phyloP scores from a whole-genome alignment of 2,888 invertebrate genomes.

The Drosophila neotestacea region DNA sequence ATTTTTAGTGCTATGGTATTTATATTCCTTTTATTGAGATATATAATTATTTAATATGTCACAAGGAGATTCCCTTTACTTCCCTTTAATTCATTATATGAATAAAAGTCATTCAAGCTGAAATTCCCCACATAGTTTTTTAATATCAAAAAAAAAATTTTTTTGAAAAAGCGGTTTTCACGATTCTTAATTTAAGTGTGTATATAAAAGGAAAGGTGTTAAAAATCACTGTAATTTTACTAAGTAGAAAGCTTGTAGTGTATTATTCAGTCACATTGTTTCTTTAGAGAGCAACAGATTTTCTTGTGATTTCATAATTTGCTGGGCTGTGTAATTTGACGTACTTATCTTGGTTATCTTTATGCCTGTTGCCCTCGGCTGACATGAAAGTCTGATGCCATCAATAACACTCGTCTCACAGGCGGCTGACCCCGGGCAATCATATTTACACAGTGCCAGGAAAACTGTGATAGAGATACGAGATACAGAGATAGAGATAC shows the following conservation, averaged over 20 bases:
- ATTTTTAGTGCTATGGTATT: no score
- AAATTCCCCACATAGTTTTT: not conserved
- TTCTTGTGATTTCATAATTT: constrained; percentile 26
- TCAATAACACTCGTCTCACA: constrained; percentile 60
- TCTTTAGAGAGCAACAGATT: not conserved
- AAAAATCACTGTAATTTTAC: not conserved
- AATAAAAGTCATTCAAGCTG: not conserved
- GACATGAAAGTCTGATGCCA: constrained; percentile 44
- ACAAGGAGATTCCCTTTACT: not conserved
- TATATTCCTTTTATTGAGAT: no score
- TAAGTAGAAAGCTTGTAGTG: constrained; percentile 1
- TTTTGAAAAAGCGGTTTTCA: not conserved
- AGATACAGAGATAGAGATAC: constrained; percentile 8
- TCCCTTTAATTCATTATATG: not conserved
- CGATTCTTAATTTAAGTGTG: not conserved
- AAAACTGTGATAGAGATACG: constrained; percentile 20
- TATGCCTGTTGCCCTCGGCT: constrained; percentile 33
- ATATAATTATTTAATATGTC: no score
- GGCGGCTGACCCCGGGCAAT: constrained; percentile 56
- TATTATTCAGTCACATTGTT: not conserved
- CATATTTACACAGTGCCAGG: constrained; percentile 53
- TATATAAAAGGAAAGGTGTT: not conserved
- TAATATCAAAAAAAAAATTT: not conserved
- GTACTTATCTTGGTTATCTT: constrained; percentile 50
- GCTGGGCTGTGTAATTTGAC: constrained; percentile 31